Conservation (phyloP, 2,797 vertebrate species). For the Nyctibius grandis region DNA sequence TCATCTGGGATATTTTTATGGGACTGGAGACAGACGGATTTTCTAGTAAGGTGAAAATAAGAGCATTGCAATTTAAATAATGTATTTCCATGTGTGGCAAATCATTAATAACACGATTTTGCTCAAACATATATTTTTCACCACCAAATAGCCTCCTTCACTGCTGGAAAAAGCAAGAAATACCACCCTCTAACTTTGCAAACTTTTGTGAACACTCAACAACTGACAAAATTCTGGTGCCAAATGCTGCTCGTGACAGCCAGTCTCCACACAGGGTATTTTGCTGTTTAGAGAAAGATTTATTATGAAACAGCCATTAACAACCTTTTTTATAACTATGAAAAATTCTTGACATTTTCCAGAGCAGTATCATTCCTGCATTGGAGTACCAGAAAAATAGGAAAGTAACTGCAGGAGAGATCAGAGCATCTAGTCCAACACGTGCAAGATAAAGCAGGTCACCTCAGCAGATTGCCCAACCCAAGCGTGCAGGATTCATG, state of each 20-base stretch:
- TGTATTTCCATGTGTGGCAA: background rate
- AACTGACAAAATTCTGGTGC: background rate
- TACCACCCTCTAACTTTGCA: background rate
- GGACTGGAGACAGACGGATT: background rate
- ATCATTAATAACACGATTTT: background rate
- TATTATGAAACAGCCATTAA: background rate
- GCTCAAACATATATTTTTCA: background rate
- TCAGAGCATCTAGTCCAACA: background rate
- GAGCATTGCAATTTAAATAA: background rate
- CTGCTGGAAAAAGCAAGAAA: background rate
- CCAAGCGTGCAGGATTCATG: rapidly evolving
- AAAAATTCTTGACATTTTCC: background rate
- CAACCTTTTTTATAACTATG: background rate
- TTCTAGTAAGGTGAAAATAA: constrained; percentile 12
- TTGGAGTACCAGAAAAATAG: background rate
- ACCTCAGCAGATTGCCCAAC: background rate
- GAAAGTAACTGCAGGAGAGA: background rate
- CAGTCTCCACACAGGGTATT: background rate
- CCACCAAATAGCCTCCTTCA: background rate
- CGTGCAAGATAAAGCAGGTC: background rate
- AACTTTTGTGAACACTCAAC: background rate
- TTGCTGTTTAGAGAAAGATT: background rate
- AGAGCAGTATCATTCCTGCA: background rate
- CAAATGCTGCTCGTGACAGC: background rate
- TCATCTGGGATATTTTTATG: background rate